These are phyloP conservation scores for Papilio xuthus DNA, from an alignment of 1,140 invertebrate genomes.

Conservation along the genomic window DNA sequence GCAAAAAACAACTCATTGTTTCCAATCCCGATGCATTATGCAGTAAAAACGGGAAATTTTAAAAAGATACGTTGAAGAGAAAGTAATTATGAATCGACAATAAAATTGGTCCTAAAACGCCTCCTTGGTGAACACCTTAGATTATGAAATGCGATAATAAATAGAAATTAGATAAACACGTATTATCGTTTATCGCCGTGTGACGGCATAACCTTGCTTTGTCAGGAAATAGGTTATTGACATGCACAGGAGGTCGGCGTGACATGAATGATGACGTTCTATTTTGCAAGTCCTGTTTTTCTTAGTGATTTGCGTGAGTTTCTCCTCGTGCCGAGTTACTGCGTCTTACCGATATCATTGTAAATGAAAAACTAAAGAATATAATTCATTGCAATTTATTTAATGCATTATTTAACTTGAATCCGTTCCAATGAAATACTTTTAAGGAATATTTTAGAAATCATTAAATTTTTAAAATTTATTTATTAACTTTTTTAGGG, in stretches of 20 bases:
- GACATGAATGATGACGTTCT: slow-evolving; percentile 33
- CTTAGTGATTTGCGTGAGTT: slow-evolving; percentile 27
- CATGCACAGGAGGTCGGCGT: slow-evolving; percentile 43
- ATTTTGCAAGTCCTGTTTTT: slow-evolving; percentile 28
- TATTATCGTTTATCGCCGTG: slow-evolving; percentile 42
- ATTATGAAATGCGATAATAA: slow-evolving; percentile 40
- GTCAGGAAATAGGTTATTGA: slow-evolving; percentile 47
- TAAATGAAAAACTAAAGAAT: background rate
- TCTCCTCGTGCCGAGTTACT: slow-evolving; percentile 17
- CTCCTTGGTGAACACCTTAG: background rate
- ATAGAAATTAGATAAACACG: slow-evolving; percentile 43
- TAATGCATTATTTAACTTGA: no score
- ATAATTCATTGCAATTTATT: background rate
- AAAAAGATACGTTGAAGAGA: background rate
- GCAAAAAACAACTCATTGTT: slow-evolving; percentile 15
- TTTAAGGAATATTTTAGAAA: no score
- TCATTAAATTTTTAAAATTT: no score
- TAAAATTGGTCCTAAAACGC: background rate
- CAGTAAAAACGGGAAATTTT: slow-evolving; percentile 3
- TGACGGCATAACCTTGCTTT: slow-evolving; percentile 48
- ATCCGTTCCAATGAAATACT: no score
- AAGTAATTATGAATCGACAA: slow-evolving; percentile 3
- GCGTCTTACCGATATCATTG: background rate
- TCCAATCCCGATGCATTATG: background rate
- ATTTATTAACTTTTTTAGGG: no score